phyloP scores from a whole-genome alignment of 2,888 invertebrate species.

The Phlogophora meticulosa region DNA sequence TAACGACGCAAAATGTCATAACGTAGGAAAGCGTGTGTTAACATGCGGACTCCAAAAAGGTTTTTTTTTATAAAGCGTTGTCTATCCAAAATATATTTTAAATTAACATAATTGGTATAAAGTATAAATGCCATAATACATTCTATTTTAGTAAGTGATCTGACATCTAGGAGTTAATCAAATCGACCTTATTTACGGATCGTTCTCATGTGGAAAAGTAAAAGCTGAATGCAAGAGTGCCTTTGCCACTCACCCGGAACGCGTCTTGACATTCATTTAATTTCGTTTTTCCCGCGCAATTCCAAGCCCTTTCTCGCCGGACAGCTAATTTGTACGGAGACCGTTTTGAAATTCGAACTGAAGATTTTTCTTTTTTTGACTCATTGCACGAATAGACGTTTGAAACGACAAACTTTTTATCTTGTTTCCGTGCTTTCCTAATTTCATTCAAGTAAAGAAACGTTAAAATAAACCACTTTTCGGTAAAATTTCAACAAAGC shows the following conservation, averaged over 20 bases:
- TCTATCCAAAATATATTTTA: background rate
- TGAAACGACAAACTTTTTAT: conserved; percentile 1
- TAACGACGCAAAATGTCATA: conserved; percentile 49
- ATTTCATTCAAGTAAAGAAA: background rate
- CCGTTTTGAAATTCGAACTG: conserved; percentile 41
- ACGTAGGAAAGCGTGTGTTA: conserved; percentile 47
- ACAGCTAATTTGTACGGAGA: conserved; percentile 25
- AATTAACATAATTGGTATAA: background rate
- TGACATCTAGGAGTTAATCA: conserved; percentile 6
- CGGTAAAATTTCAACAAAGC: background rate
- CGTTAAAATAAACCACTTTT: background rate
- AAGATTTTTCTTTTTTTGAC: background rate
- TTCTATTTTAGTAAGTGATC: background rate
- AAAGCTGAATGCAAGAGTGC: conserved; percentile 37
- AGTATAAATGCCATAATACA: background rate
- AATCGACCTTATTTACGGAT: conserved; percentile 19
- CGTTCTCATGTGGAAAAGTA: conserved; percentile 22
- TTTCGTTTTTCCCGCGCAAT: conserved; percentile 40
- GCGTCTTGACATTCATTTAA: conserved; percentile 57
- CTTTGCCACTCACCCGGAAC: conserved; percentile 42
- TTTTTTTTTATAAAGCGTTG: conserved; percentile 31
- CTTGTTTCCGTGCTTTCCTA: background rate
- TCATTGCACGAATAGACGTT: conserved; percentile 3
- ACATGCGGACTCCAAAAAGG: conserved; percentile 37
- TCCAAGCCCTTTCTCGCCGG: conserved; percentile 12